Evolutionary conservation across 2,797 vertebrate species (phyloP).

Genomic region (Leptatherina wallacei): DNA sequence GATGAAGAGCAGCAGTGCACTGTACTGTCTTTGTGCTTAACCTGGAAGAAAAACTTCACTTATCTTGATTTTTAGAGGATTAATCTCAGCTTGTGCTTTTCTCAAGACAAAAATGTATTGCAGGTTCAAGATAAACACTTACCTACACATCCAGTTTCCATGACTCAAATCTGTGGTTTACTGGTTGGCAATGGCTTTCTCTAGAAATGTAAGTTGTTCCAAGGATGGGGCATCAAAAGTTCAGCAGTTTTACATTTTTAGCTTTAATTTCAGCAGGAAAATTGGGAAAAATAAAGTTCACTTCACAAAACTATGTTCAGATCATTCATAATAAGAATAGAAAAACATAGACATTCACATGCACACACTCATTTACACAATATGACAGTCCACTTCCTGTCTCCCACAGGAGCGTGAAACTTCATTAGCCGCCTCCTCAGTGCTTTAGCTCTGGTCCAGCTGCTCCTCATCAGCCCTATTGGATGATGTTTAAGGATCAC

Average conservation of each 20-base stretch:
- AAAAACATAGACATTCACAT: constrained; percentile 18
- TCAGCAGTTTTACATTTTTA: neutral
- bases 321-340: constrained; percentile 14
- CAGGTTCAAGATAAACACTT: neutral
- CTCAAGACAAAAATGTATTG: constrained; percentile 9
- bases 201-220: neutral
- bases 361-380: constrained; percentile 8
- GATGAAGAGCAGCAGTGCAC: neutral
- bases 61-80: neutral
- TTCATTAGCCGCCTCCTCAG: constrained; percentile 60
- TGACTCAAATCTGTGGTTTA: neutral
- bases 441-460: constrained; percentile 45
- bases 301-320: constrained; percentile 4
- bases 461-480: constrained; percentile 48
- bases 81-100: neutral
- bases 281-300: constrained; percentile 1
- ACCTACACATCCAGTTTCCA: neutral
- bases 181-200: neutral
- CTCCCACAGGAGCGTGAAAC: constrained; percentile 62
- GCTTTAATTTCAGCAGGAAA: neutral
- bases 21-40: neutral
- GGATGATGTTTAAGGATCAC: constrained; percentile 20
- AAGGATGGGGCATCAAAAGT: neutral
- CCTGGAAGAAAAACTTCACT: neutral
- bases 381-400: constrained; percentile 56